Evolutionary conservation across 2,888 invertebrate genomes (phyloP).

Genomic region (Nomada lathburiana): DNA sequence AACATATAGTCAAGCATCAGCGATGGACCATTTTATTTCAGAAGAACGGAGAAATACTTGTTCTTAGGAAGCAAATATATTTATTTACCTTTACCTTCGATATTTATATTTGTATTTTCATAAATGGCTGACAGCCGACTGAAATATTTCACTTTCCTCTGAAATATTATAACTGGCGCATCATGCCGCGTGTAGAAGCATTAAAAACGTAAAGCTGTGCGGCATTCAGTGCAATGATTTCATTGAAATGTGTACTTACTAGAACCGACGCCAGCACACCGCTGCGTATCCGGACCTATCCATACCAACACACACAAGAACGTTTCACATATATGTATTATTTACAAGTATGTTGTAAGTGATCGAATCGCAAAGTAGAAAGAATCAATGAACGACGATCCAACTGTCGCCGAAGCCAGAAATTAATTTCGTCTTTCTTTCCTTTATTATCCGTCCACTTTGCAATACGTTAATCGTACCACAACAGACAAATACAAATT

Average conservation of each 20-base stretch:
- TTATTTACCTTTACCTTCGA: not conserved
- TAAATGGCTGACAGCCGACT: too few species aligned
- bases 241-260: slow-evolving; percentile 86
- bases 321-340: slow-evolving; percentile 82
- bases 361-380: slow-evolving; percentile 63
- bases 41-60: slow-evolving; percentile 5
- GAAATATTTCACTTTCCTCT: not conserved
- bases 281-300: slow-evolving; percentile 87
- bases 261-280: slow-evolving; percentile 86
- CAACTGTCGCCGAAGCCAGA: not conserved
- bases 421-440: not conserved
- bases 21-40: slow-evolving; percentile 18
- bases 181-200: slow-evolving; percentile 46
- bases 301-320: slow-evolving; percentile 83
- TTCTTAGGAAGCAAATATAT: not conserved
- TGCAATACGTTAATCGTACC: slow-evolving; percentile 57
- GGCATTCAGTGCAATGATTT: slow-evolving; percentile 61
- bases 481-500: slow-evolving; percentile 56
- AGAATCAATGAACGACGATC: not conserved
- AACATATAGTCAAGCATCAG: slow-evolving; percentile 43
- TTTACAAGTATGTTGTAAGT: slow-evolving; percentile 79
- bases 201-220: slow-evolving; percentile 46
- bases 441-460: slow-evolving; percentile 27
- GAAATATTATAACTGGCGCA: not conserved
- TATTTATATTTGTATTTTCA: too few species aligned